Evolutionary conservation across 2,888 invertebrate species (phyloP).

Genomic region (Crepidodera aurea): DNA sequence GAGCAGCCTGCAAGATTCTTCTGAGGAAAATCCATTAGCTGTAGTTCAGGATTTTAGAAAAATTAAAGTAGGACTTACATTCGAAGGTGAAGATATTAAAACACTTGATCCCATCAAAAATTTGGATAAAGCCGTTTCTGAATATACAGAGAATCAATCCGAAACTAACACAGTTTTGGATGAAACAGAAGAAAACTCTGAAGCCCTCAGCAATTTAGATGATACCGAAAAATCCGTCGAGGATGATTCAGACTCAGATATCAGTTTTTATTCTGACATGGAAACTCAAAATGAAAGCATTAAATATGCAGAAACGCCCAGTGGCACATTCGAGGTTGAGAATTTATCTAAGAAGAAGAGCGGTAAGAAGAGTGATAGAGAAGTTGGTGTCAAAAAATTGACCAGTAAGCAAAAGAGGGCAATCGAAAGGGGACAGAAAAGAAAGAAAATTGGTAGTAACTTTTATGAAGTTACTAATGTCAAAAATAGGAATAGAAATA

Average conservation of each 20-base stretch:
- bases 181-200: slow-evolving; percentile 55
- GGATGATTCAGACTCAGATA: slow-evolving; percentile 67
- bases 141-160: slow-evolving; percentile 58
- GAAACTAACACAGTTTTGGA: slow-evolving; percentile 60
- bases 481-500: slow-evolving; percentile 83
- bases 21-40: slow-evolving; percentile 59
- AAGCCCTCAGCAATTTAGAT: slow-evolving; percentile 25
- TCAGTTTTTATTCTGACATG: slow-evolving; percentile 75
- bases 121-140: slow-evolving; percentile 50
- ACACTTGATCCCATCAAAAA: slow-evolving; percentile 63
- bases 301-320: slow-evolving; percentile 57
- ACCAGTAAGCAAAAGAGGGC: slow-evolving; percentile 82
- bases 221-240: slow-evolving; percentile 38
- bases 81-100: slow-evolving; percentile 66
- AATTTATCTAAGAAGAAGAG: slow-evolving; percentile 48
- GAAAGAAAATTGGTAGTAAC: slow-evolving; percentile 86
- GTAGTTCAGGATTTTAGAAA: slow-evolving; percentile 84
- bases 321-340: slow-evolving; percentile 64
- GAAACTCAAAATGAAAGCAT: slow-evolving; percentile 67
- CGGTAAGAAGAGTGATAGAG: slow-evolving; percentile 43
- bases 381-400: slow-evolving; percentile 63
- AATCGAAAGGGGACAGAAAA: slow-evolving; percentile 75
- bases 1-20: slow-evolving; percentile 53
- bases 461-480: slow-evolving; percentile 91
- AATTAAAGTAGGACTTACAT: slow-evolving; percentile 71